Percentiles rank a stretch among this genome's conserved stretches.
Conservation (phyloP, 2,797 vertebrate species). For the Dicrostonyx torquatus region DNA sequence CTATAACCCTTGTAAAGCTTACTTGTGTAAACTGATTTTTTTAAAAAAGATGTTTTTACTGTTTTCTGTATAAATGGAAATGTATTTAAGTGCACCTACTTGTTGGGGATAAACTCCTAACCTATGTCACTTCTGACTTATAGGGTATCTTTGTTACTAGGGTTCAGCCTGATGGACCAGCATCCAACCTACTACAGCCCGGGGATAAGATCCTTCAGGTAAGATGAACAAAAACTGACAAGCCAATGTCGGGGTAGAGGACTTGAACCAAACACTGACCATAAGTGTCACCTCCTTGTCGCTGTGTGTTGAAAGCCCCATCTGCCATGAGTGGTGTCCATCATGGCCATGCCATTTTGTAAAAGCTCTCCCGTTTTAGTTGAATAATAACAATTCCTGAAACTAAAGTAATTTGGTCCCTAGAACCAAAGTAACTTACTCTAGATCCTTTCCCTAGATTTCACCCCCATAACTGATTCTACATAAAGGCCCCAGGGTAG, state of each 20-base stretch:
- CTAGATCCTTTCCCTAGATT: not conserved
- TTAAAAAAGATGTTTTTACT: conserved; percentile 41
- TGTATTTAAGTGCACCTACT: conserved; percentile 72
- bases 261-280: conserved; percentile 14
- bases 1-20: not conserved
- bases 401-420: not conserved
- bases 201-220: conserved; percentile 99
- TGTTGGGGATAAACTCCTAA: conserved; percentile 93
- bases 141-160: conserved; percentile 99
- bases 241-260: not conserved
- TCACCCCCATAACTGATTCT: not conserved
- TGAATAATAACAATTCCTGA: not conserved
- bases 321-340: not conserved
- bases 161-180: conserved; percentile 99
- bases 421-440: not conserved
- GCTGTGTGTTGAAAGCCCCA: not conserved
- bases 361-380: not conserved
- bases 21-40: not conserved
- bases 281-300: conserved; percentile 26
- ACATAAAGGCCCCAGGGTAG: not conserved
- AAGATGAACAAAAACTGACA: conserved; percentile 72
- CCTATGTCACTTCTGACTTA: conserved; percentile 99
- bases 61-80: conserved; percentile 67
- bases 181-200: conserved; percentile 94
- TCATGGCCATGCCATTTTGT: not conserved